A percentile compares a stretch with the other conserved stretches of the same genome.
Conservation (phyloP, 53 echinoderm and acorn worm genomes). For the Glandiceps talaboti region DNA sequence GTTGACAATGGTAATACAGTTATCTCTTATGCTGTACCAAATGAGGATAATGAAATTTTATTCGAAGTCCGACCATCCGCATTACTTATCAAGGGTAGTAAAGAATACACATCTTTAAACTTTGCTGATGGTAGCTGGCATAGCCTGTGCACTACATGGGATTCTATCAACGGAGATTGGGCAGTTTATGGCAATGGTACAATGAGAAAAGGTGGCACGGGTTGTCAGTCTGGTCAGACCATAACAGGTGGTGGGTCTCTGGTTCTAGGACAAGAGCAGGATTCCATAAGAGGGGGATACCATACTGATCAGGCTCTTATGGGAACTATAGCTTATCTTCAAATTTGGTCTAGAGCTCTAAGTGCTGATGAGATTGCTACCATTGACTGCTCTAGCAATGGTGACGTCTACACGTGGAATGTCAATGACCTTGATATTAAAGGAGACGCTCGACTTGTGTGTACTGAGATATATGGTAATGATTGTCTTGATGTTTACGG, state of each 20-base stretch:
- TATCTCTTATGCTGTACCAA: background rate
- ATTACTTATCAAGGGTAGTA: background rate
- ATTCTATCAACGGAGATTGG: background rate
- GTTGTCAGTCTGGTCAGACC: background rate
- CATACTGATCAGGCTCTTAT: background rate
- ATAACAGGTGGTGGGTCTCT: background rate
- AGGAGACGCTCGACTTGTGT: background rate
- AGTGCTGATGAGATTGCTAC: background rate
- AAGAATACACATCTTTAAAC: background rate
- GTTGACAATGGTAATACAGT: background rate
- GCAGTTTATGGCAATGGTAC: background rate
- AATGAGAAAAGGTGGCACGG: background rate
- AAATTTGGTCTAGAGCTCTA: background rate
- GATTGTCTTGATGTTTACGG: too few species aligned
- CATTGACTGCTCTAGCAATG: background rate
- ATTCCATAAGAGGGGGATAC: background rate
- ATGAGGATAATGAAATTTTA: background rate
- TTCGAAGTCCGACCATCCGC: background rate
- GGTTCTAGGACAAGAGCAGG: background rate
- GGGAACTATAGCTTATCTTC: background rate
- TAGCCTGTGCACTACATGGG: background rate
- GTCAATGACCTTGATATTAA: background rate
- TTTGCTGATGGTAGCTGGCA: background rate
- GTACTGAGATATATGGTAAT: too few species aligned
- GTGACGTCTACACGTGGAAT: background rate